Conservation (phyloP, 2,797 vertebrate species). For the Clamator glandarius region DNA sequence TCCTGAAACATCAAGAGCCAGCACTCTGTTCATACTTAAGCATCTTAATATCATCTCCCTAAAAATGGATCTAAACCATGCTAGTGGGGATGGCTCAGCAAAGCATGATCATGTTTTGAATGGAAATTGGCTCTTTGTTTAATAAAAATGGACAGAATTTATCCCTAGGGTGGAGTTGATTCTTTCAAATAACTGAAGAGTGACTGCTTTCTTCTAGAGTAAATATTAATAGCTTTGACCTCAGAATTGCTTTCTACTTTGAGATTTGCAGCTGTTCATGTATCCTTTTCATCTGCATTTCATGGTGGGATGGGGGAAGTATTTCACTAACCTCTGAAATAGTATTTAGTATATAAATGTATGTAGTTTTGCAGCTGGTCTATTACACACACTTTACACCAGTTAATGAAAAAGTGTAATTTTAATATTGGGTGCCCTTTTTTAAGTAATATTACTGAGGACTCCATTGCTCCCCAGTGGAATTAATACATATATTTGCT, state of each 20-base stretch:
- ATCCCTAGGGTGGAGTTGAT: not conserved
- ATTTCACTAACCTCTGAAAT: not conserved
- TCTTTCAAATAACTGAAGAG: not conserved
- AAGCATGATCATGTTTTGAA: not conserved
- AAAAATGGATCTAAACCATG: not conserved
- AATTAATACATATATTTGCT: not conserved
- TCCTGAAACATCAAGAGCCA: not conserved
- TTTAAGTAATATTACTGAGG: not conserved
- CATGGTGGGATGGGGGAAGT: not conserved
- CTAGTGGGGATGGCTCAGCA: not conserved
- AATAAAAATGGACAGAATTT: not conserved
- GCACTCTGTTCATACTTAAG: not conserved
- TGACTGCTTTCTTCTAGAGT: not conserved
- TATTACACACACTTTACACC: not conserved
- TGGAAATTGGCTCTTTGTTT: not conserved
- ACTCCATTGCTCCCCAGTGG: not conserved
- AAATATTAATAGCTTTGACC: not conserved
- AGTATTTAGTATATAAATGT: not conserved
- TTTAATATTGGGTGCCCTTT: not conserved
- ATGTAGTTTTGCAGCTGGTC: not conserved
- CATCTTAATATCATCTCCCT: not conserved
- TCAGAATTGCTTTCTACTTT: slow-evolving; percentile 1
- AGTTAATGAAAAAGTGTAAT: not conserved
- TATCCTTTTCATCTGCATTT: not conserved
- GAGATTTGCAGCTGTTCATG: slow-evolving; percentile 10